Conservation (phyloP, 2,113 vertebrate species). For the Podilymbus podiceps region DNA sequence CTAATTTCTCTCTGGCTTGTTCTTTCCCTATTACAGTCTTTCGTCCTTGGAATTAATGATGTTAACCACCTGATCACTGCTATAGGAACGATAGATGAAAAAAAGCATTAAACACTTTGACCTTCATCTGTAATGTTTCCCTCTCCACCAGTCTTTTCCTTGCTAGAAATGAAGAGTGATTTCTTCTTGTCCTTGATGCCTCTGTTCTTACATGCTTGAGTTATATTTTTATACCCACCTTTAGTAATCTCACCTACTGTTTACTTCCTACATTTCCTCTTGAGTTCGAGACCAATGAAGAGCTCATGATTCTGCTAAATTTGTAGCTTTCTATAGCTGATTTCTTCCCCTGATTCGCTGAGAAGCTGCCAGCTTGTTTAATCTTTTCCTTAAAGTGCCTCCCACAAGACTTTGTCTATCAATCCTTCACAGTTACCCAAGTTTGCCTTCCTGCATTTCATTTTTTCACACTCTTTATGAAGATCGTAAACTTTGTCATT, state of each 20-base stretch:
- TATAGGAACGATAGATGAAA: neutral
- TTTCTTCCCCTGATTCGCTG: neutral
- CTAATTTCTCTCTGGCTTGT: neutral
- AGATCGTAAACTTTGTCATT: neutral
- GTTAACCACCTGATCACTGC: constrained; percentile 13
- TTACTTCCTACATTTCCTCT: neutral
- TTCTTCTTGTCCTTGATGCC: neutral
- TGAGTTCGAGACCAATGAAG: neutral
- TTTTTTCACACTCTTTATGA: neutral
- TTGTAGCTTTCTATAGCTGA: neutral
- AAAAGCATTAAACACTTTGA: neutral
- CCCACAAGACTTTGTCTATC: neutral
- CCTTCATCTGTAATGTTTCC: neutral
- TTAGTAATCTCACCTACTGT: neutral
- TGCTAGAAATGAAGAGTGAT: neutral
- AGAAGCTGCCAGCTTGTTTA: neutral
- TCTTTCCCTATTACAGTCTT: neutral
- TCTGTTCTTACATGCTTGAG: neutral
- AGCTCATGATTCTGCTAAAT: neutral
- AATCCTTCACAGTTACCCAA: neutral
- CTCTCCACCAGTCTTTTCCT: neutral
- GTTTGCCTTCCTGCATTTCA: neutral
- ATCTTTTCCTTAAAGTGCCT: neutral
- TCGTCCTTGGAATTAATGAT: constrained; percentile 35
- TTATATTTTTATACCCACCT: neutral